These are phyloP conservation scores for Drosophila busckii DNA, from an alignment of 1,140 invertebrate genomes.

Conservation along the genomic window DNA sequence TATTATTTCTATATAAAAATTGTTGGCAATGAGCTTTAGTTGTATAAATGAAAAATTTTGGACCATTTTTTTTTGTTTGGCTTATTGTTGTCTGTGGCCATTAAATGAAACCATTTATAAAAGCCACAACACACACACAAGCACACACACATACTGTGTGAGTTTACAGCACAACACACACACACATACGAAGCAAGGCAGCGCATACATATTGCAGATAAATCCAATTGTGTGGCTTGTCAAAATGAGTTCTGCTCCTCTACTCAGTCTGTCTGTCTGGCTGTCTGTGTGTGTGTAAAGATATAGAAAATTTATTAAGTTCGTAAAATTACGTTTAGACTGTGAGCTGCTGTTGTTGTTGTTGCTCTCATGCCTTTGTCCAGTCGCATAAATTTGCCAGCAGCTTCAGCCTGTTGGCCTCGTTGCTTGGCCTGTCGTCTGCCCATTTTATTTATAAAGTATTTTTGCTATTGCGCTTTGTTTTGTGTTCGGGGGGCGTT, in stretches of 20 bases:
- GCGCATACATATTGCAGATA: slow-evolving; percentile 51
- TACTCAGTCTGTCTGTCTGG: slow-evolving; percentile 10
- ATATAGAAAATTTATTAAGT: slow-evolving; percentile 76
- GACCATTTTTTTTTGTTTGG: slow-evolving; percentile 29
- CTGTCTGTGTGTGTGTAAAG: slow-evolving; percentile 40
- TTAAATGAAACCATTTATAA: slow-evolving; percentile 59
- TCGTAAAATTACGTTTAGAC: slow-evolving; percentile 58
- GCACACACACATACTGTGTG: not conserved
- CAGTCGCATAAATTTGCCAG: slow-evolving; percentile 56
- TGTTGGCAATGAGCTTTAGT: slow-evolving; percentile 56
- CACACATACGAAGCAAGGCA: not conserved
- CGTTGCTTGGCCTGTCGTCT: slow-evolving; percentile 26
- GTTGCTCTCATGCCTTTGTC: slow-evolving; percentile 15
- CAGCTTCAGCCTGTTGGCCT: slow-evolving; percentile 23
- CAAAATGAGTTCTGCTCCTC: slow-evolving; percentile 38
- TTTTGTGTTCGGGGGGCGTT: slow-evolving; percentile 5
- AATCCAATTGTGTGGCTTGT: slow-evolving; percentile 69
- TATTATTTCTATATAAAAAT: too few species aligned
- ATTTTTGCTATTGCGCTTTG: slow-evolving; percentile 36
- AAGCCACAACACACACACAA: slow-evolving; percentile 19
- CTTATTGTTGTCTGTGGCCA: slow-evolving; percentile 43
- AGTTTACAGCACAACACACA: slow-evolving; percentile 14
- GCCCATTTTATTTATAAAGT: slow-evolving; percentile 60
- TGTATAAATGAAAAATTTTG: slow-evolving; percentile 70
- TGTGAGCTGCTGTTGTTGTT: slow-evolving; percentile 10